Percentiles rank a stretch among this genome's conserved stretches.
Evolutionary conservation across 2,797 vertebrate genomes (phyloP).

Genomic region (Alosa sapidissima): DNA sequence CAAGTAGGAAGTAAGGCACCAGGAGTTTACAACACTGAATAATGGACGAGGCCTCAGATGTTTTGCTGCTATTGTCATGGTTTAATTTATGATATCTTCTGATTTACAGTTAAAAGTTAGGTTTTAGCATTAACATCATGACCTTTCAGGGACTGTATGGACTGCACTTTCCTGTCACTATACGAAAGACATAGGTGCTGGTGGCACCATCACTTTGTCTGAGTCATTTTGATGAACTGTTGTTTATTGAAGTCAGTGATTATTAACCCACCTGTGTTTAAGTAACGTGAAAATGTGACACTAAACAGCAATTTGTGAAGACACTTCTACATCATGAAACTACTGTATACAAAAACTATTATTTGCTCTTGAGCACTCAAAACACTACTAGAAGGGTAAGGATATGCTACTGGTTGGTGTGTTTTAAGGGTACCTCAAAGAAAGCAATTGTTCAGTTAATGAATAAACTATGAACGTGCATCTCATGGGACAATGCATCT

Average conservation of each 20-base stretch:
- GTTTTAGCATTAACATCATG: not conserved
- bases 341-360: not conserved
- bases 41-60: not conserved
- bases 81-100: not conserved
- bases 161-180: not conserved
- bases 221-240: not conserved
- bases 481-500: too few relatives aligned
- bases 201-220: not conserved
- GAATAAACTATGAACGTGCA: not conserved
- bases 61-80: constrained; percentile 1
- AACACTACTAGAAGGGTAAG: not conserved
- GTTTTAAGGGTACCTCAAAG: not conserved
- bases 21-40: not conserved
- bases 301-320: not conserved
- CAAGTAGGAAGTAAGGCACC: not conserved
- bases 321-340: not conserved
- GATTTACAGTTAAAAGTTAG: not conserved
- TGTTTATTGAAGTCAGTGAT: not conserved
- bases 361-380: not conserved
- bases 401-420: not conserved
- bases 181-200: not conserved
- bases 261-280: not conserved
- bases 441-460: not conserved
- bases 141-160: not conserved
- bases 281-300: not conserved